Evolutionary conservation across 2,797 vertebrate species (phyloP).

Genomic region (Syngnathus rostellatus): DNA sequence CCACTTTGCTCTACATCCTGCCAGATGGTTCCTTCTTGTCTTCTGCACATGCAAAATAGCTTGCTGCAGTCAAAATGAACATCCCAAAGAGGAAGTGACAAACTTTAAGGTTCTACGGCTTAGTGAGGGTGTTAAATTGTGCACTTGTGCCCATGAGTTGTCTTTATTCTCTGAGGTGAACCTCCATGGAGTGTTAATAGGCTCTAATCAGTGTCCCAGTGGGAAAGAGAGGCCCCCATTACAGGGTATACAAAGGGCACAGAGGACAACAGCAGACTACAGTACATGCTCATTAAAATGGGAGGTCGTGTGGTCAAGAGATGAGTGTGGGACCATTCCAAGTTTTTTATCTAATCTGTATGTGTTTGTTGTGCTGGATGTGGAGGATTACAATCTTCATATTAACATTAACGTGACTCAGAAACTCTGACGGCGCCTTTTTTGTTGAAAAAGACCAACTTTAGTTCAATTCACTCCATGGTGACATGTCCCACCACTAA

Average conservation of each 20-base stretch:
- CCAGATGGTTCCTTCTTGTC: background rate
- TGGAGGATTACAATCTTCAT: background rate
- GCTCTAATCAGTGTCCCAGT: constrained; percentile 46
- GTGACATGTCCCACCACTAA: background rate
- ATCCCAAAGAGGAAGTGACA: constrained; percentile 52
- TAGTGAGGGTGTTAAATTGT: constrained; percentile 8
- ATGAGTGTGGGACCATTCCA: background rate
- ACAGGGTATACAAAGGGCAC: constrained; percentile 16
- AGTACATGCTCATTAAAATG: constrained; percentile 1
- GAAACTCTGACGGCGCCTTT: background rate
- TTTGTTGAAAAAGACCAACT: background rate
- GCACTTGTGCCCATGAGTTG: constrained; percentile 13
- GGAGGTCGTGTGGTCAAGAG: background rate
- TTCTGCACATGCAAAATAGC: constrained; percentile 12
- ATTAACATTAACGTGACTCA: background rate
- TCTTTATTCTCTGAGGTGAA: constrained; percentile 25
- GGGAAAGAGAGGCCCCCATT: constrained; percentile 34
- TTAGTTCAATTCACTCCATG: background rate
- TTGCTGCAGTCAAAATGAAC: constrained; percentile 9
- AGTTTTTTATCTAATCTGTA: background rate
- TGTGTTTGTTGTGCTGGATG: background rate
- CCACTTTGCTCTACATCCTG: constrained; percentile 59
- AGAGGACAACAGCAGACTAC: constrained; percentile 12
- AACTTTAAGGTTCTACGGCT: constrained; percentile 37
- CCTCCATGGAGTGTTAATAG: constrained; percentile 53